Percentiles rank a stretch among this genome's conserved stretches.
Conservation (phyloP, 2,113 vertebrate species). For the Cebidichthys violaceus region DNA sequence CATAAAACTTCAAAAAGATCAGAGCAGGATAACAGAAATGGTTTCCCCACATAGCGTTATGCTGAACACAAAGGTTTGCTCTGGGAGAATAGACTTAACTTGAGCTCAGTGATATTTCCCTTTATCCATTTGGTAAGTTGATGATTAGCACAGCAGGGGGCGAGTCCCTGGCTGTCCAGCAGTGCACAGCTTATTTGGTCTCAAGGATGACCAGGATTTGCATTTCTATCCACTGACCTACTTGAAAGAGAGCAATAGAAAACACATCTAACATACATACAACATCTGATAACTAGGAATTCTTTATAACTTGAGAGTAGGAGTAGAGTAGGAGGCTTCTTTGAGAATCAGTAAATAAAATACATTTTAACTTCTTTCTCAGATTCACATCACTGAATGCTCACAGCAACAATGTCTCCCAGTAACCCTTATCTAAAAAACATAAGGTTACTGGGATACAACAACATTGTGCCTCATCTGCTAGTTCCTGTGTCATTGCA, state of each 20-base stretch:
- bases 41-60: too few relatives aligned
- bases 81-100: not conserved
- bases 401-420: not conserved
- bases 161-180: not conserved
- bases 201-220: constrained; percentile 2
- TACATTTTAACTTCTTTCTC: not conserved
- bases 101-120: constrained; percentile 1
- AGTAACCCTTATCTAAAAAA: not conserved
- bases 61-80: too few relatives aligned
- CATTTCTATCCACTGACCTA: not conserved
- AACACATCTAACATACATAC: not conserved
- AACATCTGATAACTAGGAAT: not conserved
- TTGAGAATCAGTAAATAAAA: not conserved
- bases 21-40: too few relatives aligned
- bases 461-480: not conserved
- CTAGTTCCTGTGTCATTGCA: not conserved
- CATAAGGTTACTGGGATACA: not conserved
- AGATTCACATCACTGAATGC: not conserved
- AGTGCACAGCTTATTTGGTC: not conserved
- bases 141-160: constrained; percentile 2
- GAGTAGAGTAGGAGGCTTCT: constrained; percentile 6
- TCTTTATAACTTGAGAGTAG: not conserved
- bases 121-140: not conserved
- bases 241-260: not conserved
- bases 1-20: too few relatives aligned